These are phyloP conservation scores for Pelusios castaneus DNA, from an alignment of 2,113 vertebrate species.

Conservation along the genomic window DNA sequence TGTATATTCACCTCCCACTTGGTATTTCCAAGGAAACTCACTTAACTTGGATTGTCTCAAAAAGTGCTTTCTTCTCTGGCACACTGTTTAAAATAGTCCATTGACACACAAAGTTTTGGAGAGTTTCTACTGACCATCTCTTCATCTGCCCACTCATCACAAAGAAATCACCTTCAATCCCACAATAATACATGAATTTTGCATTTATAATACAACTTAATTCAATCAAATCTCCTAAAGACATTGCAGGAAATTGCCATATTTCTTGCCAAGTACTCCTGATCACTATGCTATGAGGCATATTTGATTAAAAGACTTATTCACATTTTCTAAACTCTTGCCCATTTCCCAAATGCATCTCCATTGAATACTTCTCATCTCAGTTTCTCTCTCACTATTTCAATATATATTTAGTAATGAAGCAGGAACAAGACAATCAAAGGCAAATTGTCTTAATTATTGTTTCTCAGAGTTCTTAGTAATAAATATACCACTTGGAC, in stretches of 20 bases:
- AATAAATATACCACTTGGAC: background rate
- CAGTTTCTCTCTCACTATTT: background rate
- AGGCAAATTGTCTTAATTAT: background rate
- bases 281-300: background rate
- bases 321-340: background rate
- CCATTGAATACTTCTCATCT: background rate
- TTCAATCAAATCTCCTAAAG: background rate
- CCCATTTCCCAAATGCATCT: background rate
- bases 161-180: background rate
- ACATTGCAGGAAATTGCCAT: background rate
- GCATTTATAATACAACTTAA: background rate
- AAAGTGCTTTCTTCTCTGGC: background rate
- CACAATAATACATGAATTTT: background rate
- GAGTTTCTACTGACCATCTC: background rate
- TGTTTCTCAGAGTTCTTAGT: background rate
- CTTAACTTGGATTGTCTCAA: background rate
- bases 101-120: background rate
- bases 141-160: background rate
- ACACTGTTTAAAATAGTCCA: background rate
- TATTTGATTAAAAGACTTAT: background rate
- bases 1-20: background rate
- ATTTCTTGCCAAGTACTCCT: background rate
- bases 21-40: background rate
- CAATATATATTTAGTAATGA: background rate
- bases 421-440: accelerated